Evolutionary conservation across 2,113 vertebrate genomes (phyloP).

Genomic region (Perca fluviatilis): DNA sequence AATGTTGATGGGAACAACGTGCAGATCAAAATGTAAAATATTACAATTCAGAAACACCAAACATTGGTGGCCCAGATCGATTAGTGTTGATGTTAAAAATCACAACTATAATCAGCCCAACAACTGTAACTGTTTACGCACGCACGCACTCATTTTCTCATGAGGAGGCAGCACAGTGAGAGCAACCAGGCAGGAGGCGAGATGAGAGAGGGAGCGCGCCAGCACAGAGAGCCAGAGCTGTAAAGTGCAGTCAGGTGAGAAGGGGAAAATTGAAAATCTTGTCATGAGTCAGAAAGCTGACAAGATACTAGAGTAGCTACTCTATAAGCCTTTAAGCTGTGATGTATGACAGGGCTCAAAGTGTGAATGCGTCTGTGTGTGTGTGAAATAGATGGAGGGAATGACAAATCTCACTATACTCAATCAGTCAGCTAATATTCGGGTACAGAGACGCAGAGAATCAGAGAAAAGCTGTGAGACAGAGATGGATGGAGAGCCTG

Average conservation of each 20-base stretch:
- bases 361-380: slow-evolving; percentile 15
- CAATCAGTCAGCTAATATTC: slow-evolving; percentile 41
- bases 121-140: background rate
- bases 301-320: slow-evolving; percentile 55
- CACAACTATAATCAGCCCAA: background rate
- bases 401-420: slow-evolving; percentile 42
- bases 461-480: background rate
- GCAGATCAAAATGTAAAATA: background rate
- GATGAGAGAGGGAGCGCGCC: background rate
- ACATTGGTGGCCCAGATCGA: background rate
- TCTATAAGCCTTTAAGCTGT: slow-evolving; percentile 52
- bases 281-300: slow-evolving; percentile 68
- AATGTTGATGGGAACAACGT: background rate
- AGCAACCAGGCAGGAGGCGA: slow-evolving; percentile 17
- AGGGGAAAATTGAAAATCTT: slow-evolving; percentile 69
- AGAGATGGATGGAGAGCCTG: background rate
- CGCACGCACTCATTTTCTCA: slow-evolving; percentile 17
- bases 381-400: slow-evolving; percentile 35
- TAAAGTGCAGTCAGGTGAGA: slow-evolving; percentile 70
- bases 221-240: slow-evolving; percentile 9
- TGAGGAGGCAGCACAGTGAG: slow-evolving; percentile 18
- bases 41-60: background rate
- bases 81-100: background rate
- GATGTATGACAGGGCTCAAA: slow-evolving; percentile 42
- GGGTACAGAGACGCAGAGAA: background rate